Percentiles rank a stretch among this genome's conserved stretches.
phyloP scores from a whole-genome alignment of 2,888 invertebrate species.

The Cryptus armator region DNA sequence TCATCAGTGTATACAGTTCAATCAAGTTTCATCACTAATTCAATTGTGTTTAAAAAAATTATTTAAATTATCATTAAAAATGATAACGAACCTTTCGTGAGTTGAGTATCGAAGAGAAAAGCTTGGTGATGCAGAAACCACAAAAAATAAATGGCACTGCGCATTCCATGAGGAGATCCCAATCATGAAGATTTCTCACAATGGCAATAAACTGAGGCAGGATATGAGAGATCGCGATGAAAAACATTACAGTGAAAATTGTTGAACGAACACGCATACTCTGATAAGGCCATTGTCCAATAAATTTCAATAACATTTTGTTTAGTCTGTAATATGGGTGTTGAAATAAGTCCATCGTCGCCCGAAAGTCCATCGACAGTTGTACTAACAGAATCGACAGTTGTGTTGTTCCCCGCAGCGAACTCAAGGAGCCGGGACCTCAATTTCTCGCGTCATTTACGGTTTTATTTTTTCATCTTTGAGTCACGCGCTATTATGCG shows the following conservation, averaged over 20 bases:
- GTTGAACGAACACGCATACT: neutral
- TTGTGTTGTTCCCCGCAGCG: too few relatives aligned
- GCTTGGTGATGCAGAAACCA: neutral
- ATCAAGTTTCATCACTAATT: too few relatives aligned
- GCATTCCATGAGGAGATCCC: neutral
- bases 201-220: neutral
- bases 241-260: neutral
- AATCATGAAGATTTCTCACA: neutral
- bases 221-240: neutral
- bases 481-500: too few relatives aligned
- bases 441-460: too few relatives aligned
- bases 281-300: constrained; percentile 27
- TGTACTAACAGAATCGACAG: too few relatives aligned
- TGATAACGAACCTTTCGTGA: constrained; percentile 1
- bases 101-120: neutral
- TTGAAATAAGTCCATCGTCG: constrained; percentile 8
- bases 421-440: too few relatives aligned
- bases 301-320: neutral
- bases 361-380: neutral
- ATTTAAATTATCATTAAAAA: too few relatives aligned
- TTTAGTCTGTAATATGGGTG: constrained; percentile 12
- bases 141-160: neutral
- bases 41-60: too few relatives aligned
- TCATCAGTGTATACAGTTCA: neutral
- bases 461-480: too few relatives aligned